Conservation (phyloP, 2,113 vertebrate genomes). For the Mionectes macconnelli region DNA sequence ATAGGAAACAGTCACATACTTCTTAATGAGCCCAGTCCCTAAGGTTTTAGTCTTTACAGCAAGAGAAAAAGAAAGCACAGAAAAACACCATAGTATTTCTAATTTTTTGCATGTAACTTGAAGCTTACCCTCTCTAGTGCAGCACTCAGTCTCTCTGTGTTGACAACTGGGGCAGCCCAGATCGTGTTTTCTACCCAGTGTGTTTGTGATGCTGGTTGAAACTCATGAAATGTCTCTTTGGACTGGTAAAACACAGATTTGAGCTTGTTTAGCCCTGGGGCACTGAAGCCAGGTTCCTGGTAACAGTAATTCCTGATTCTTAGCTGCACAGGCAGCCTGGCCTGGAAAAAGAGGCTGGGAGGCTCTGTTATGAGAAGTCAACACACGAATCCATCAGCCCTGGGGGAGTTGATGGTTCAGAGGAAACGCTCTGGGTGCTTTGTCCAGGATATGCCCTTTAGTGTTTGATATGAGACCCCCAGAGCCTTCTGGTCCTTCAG, state of each 20-base stretch:
- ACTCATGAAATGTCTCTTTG: slow-evolving; percentile 43
- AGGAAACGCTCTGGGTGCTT: neutral
- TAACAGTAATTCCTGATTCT: neutral
- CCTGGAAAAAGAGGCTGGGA: neutral
- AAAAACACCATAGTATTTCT: neutral
- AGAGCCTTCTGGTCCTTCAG: neutral
- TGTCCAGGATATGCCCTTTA: neutral
- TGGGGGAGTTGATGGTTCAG: neutral
- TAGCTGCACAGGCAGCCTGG: neutral
- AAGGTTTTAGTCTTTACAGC: neutral
- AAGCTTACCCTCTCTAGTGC: neutral
- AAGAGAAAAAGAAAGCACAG: neutral
- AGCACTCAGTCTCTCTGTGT: neutral
- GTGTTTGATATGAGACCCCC: neutral
- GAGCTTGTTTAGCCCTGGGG: slow-evolving; percentile 60
- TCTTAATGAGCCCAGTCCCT: neutral
- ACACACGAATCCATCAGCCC: neutral
- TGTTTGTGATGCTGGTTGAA: slow-evolving; percentile 36
- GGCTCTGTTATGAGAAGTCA: neutral
- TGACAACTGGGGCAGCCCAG: neutral
- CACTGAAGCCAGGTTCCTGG: neutral
- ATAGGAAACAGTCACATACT: neutral
- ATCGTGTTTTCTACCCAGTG: neutral
- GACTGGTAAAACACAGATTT: slow-evolving; percentile 37
- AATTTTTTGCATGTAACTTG: neutral